Evolutionary conservation across 2,113 vertebrate genomes (phyloP).

Genomic region (Capreolus pygargus): DNA sequence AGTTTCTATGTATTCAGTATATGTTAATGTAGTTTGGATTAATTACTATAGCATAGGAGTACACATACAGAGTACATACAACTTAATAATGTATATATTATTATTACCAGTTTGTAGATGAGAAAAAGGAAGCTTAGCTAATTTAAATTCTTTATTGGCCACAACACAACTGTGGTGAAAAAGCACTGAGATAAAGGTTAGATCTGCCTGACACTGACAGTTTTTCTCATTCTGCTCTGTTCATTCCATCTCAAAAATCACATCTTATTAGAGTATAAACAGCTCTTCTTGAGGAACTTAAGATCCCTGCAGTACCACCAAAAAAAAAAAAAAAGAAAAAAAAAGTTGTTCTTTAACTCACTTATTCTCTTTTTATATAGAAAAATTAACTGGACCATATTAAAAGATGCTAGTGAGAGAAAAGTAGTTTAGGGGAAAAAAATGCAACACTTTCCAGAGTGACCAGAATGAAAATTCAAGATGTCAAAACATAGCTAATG

Average conservation of each 20-base stretch:
- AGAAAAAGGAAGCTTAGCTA: neutral
- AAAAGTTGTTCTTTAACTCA: neutral
- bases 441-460: neutral
- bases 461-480: neutral
- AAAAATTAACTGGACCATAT: neutral
- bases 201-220: neutral
- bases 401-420: neutral
- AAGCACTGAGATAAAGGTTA: neutral
- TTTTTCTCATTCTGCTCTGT: neutral
- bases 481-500: neutral
- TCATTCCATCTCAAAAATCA: neutral
- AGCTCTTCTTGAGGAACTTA: neutral
- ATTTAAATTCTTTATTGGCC: neutral
- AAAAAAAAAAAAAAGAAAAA: too few relatives aligned
- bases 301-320: neutral
- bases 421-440: neutral
- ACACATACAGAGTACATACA: neutral
- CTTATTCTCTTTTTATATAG: neutral
- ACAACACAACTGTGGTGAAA: neutral
- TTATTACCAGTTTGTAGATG: neutral
- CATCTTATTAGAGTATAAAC: neutral
- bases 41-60: neutral
- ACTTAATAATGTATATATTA: neutral
- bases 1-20: neutral
- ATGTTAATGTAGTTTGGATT: neutral